These are phyloP conservation scores for Chauna torquata DNA, from an alignment of 2,113 vertebrate genomes.

Conservation along the genomic window DNA sequence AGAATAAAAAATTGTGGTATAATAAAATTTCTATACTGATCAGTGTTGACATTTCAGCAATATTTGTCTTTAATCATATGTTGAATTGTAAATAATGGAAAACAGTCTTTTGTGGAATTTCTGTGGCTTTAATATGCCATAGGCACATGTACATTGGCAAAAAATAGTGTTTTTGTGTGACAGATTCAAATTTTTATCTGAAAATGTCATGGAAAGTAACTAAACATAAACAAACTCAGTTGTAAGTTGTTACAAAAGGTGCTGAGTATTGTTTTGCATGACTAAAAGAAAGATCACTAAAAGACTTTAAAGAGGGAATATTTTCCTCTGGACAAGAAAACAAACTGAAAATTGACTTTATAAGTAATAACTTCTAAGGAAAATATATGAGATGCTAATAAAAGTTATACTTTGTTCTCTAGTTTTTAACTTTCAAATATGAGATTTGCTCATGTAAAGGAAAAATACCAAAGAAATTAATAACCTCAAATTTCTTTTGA, in stretches of 20 bases:
- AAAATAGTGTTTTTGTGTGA: background rate
- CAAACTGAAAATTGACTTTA: background rate
- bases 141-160: background rate
- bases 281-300: background rate
- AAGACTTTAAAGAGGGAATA: background rate
- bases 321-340: background rate
- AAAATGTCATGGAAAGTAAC: background rate
- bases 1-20: background rate
- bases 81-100: background rate
- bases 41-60: background rate
- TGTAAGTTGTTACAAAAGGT: background rate
- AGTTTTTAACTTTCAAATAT: background rate
- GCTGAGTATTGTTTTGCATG: background rate
- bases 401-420: background rate
- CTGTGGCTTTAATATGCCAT: background rate
- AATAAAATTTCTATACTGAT: background rate
- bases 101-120: slow-evolving; percentile 6
- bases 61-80: background rate
- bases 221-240: background rate
- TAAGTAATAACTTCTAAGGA: background rate
- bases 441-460: background rate
- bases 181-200: background rate
- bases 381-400: background rate
- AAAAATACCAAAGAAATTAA: background rate
- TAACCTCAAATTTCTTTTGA: slow-evolving; percentile 37